Base-by-base conservation (phyloP, 2,797 vertebrate species). In the Gila robusta region DNA sequence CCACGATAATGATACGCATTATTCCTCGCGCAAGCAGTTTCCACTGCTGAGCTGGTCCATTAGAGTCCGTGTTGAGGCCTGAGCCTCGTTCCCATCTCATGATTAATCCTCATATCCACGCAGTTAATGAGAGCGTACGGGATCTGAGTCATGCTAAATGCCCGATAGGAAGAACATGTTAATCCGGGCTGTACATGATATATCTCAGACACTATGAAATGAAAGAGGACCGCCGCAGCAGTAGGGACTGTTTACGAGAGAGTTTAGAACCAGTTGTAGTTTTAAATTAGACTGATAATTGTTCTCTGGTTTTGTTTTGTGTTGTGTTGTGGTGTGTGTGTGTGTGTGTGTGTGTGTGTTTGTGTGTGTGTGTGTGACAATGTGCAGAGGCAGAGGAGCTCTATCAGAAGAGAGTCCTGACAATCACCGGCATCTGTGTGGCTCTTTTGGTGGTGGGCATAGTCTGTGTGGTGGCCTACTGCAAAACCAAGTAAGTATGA, bases 341-440 rank as follows among this genome's bases (percentile, higher is more conserved):
- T 39, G 37, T 8, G 37, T 39, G 37, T 11, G 41, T 41, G 39
- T 41, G 39, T 41, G 39, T 41, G 39, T 41, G 41, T 72, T 28
- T 69, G 28, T 67, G 3, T n/a, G 66, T 23, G 35, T 70, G 21
- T 86, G 90, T 70, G 88, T 87, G 92, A 76, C 86, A 76, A 91
- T 90, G 71, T 76, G 37, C 97, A 99, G 98, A 99, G 95, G 98
- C 98, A 0, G 98, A 99, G 93, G 98, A 99, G 93, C 96, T 99
- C 88, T 99, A 99, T 96, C 98, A 99, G 96, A 99, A 98, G 95
- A 96, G 97, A 94, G 98, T 99, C 92, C 95, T 99, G 94, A 99
- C 98, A 94, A 99, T 99, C 95, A 99, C 98, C 1, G 97, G 98
- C 93, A 99, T 99, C 94, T 99, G 98, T 87, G 98, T 99, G 94